Conservation (phyloP, 2,888 invertebrate species). For the Mellilla xanthometata region DNA sequence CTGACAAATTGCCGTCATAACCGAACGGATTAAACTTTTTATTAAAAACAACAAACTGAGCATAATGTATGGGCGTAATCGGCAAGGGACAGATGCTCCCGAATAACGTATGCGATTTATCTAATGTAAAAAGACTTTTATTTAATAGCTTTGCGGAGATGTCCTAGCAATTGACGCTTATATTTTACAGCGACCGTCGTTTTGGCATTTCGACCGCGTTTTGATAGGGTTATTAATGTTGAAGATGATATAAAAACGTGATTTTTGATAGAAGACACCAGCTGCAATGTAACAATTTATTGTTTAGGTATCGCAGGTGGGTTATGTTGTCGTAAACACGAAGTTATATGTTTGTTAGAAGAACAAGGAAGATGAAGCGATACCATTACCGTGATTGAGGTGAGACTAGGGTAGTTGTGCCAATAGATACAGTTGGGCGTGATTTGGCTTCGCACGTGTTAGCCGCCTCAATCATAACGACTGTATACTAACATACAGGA, state of each 20-base stretch:
- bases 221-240: conserved; percentile 75
- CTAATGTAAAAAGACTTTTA: conserved; percentile 81
- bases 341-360: conserved; percentile 34
- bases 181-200: conserved; percentile 71
- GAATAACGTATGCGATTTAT: conserved; percentile 79
- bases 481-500: conserved; percentile 48
- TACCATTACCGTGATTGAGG: conserved; percentile 48
- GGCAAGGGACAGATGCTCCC: conserved; percentile 80
- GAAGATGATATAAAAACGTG: conserved; percentile 68
- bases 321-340: conserved; percentile 7
- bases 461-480: conserved; percentile 21
- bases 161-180: conserved; percentile 73
- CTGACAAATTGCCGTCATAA: conserved; percentile 81
- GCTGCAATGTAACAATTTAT: conserved; percentile 63
- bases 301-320: conserved; percentile 59
- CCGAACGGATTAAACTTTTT: conserved; percentile 82
- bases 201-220: conserved; percentile 65
- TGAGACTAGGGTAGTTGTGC: conserved; percentile 58
- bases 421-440: conserved; percentile 66
- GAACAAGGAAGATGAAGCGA: conserved; percentile 46
- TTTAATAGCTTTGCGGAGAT: conserved; percentile 77
- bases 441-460: conserved; percentile 46
- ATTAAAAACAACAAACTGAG: conserved; percentile 82
- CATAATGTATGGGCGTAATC: conserved; percentile 80
- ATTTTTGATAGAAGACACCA: conserved; percentile 68